A percentile compares a stretch with the other conserved stretches of the same genome.
Evolutionary conservation across 92 coral and sea anemone genomes (phyloP).

Genomic region (Epizoanthus scotinus): DNA sequence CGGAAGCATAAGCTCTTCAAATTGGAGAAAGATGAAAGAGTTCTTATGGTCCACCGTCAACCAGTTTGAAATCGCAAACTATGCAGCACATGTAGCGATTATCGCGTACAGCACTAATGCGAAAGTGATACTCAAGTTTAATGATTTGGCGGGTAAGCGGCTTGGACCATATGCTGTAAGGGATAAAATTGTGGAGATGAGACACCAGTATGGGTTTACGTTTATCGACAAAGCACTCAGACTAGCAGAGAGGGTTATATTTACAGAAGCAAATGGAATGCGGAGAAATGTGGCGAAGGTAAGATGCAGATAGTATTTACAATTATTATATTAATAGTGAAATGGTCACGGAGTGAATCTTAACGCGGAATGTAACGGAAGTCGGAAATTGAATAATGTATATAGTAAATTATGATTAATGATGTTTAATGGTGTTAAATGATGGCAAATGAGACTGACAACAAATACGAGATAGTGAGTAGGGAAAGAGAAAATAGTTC

Average conservation of each 20-base stretch:
- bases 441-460: too few relatives aligned
- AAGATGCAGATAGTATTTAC: neutral
- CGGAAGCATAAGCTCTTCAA: slow-evolving; percentile 15
- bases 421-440: too few relatives aligned
- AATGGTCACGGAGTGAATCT: neutral
- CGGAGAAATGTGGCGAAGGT: slow-evolving; percentile 28
- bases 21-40: slow-evolving; percentile 35
- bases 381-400: too few relatives aligned
- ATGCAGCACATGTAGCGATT: slow-evolving; percentile 23
- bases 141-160: slow-evolving; percentile 7
- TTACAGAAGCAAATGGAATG: slow-evolving; percentile 36
- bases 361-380: too few relatives aligned
- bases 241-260: slow-evolving; percentile 31
- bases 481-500: too few relatives aligned
- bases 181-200: neutral
- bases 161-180: neutral
- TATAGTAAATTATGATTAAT: too few relatives aligned
- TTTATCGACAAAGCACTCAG: slow-evolving; percentile 38
- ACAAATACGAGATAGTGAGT: too few relatives aligned
- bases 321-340: neutral
- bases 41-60: slow-evolving; percentile 11
- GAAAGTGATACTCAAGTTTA: slow-evolving; percentile 11
- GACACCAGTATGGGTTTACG: slow-evolving; percentile 23
- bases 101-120: slow-evolving; percentile 18
- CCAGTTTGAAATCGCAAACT: slow-evolving; percentile 19